phyloP scores from a whole-genome alignment of 2,888 invertebrate genomes.

The Leptopilina myrica region DNA sequence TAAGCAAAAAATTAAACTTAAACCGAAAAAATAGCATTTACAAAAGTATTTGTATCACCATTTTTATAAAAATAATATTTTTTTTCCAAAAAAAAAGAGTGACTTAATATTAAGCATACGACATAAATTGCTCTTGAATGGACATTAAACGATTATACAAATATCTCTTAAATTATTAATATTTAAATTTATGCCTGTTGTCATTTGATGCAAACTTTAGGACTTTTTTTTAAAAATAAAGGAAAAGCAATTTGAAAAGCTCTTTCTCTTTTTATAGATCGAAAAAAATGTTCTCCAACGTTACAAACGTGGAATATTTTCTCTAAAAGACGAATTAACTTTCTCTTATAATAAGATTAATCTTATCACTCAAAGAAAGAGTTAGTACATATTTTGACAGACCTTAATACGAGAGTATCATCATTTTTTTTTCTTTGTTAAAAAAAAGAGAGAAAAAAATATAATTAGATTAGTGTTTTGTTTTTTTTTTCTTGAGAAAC shows the following conservation, averaged over 20 bases:
- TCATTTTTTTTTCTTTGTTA: background rate
- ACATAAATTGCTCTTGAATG: constrained; percentile 13
- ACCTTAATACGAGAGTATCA: constrained; percentile 34
- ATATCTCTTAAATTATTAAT: too few species aligned
- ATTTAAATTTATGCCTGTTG: constrained; percentile 16
- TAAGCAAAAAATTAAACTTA: constrained; percentile 9
- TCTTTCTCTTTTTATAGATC: background rate
- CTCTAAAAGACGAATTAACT: background rate
- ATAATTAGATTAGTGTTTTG: constrained; percentile 53
- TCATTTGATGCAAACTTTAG: constrained; percentile 12
- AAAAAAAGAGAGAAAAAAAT: constrained; percentile 55
- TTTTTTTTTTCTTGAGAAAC: constrained; percentile 55
- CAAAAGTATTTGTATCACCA: constrained; percentile 11
- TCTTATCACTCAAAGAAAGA: constrained; percentile 38
- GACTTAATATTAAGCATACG: constrained; percentile 1
- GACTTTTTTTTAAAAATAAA: background rate
- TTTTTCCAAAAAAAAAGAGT: background rate
- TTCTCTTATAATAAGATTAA: constrained; percentile 9
- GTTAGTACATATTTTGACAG: constrained; percentile 29
- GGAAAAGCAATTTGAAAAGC: constrained; percentile 5
- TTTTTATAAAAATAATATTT: constrained; percentile 1
- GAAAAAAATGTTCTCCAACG: background rate
- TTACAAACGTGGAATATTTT: background rate
- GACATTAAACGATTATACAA: background rate
- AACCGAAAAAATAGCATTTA: background rate